These are phyloP conservation scores for Ophion slaviceki DNA, from an alignment of 2,888 invertebrate genomes.

Conservation along the genomic window DNA sequence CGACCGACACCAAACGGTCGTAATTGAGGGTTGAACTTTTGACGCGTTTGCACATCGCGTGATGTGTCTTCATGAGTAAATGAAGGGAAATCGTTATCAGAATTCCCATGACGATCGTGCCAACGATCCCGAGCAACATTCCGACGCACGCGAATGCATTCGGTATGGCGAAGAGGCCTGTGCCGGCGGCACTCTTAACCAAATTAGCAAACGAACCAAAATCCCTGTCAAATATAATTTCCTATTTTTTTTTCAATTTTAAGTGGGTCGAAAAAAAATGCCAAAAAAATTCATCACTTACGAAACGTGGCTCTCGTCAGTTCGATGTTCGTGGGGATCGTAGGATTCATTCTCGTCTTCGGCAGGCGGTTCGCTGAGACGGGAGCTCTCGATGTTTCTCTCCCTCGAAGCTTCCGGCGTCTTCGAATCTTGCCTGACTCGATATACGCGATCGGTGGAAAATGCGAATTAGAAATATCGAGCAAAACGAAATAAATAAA, in stretches of 20 bases:
- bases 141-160: slow-evolving; percentile 75
- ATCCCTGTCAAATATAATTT: slow-evolving; percentile 65
- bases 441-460: background rate
- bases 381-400: slow-evolving; percentile 1
- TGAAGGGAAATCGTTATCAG: slow-evolving; percentile 71
- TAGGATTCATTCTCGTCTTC: slow-evolving; percentile 59
- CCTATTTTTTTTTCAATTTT: background rate
- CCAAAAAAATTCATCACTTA: slow-evolving; percentile 52
- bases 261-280: background rate
- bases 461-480: background rate
- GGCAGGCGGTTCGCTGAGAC: slow-evolving; percentile 21
- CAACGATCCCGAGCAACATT: slow-evolving; percentile 70
- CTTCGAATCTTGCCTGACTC: slow-evolving; percentile 41
- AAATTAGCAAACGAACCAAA: slow-evolving; percentile 70
- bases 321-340: slow-evolving; percentile 70
- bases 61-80: slow-evolving; percentile 71
- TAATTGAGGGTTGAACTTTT: slow-evolving; percentile 69
- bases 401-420: slow-evolving; percentile 8
- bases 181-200: slow-evolving; percentile 73
- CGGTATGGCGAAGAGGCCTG: slow-evolving; percentile 75
- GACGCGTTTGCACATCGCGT: slow-evolving; percentile 67
- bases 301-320: slow-evolving; percentile 66
- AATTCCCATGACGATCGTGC: slow-evolving; percentile 71
- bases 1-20: slow-evolving; percentile 70
- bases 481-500: background rate